Conservation (phyloP, 2,113 vertebrate species). For the Cheirogaleus medius region DNA sequence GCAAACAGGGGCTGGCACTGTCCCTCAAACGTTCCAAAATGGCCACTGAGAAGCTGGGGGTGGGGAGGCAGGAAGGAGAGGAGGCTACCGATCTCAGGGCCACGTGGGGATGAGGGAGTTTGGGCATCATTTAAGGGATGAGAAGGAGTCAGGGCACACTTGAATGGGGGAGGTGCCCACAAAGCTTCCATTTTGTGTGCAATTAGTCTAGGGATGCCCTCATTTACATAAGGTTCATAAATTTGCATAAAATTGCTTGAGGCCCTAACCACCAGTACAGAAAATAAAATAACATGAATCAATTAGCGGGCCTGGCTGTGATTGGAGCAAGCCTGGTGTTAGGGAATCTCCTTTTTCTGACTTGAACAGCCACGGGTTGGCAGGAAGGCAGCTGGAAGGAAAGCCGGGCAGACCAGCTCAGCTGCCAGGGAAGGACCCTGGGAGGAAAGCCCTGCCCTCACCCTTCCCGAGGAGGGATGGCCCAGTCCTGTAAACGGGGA, state of each 20-base stretch:
- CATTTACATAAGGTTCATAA: slow-evolving; percentile 77
- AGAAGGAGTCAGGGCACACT: slow-evolving; percentile 52
- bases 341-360: slow-evolving; percentile 48
- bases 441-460: neutral
- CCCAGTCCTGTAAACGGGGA: neutral
- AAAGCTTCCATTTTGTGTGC: slow-evolving; percentile 72
- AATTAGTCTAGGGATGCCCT: slow-evolving; percentile 78
- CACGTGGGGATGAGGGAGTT: neutral
- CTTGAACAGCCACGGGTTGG: neutral
- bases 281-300: slow-evolving; percentile 80
- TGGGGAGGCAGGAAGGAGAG: neutral
- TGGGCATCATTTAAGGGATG: slow-evolving; percentile 40
- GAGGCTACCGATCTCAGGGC: neutral
- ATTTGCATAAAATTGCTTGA: slow-evolving; percentile 78
- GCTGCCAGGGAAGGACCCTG: neutral
- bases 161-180: slow-evolving; percentile 57
- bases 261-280: slow-evolving; percentile 72
- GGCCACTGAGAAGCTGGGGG: neutral
- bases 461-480: neutral
- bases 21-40: neutral
- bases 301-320: slow-evolving; percentile 61
- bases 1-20: neutral
- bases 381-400: neutral
- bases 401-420: neutral
- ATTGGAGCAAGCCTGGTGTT: slow-evolving; percentile 44